Base-by-base conservation (phyloP, 23 tunicate species). In the Aplidium turbinatum region DNA sequence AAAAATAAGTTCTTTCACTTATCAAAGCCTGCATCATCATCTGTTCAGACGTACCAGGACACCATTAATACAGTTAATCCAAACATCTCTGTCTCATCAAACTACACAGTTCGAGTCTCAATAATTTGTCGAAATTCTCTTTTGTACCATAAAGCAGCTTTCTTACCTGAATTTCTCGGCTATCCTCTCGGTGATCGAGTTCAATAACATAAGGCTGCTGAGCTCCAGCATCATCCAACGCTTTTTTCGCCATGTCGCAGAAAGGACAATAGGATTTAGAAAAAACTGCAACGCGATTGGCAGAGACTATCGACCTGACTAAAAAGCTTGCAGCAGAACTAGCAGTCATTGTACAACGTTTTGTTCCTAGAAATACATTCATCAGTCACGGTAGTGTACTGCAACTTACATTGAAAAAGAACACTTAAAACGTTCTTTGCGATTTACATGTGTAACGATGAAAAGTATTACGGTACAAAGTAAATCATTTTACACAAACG, bases 261-360 rank as follows among this genome's bases (percentile, higher is more conserved):
- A 50, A 87, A 7, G 94, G 94, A 68, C 94, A 87, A 35, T 48
- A 87, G 3, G 94, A 87, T 80, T 87, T 87, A 5, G 94, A 87
- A 74, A 87, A 87, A 64, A 87, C 63, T 32, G 79, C 94, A 51
- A 87, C 82, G 20, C 71, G 74, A 36, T 87, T 80, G 1, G 72
- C 27, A 29, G 28, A 23, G 31, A 87, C 66, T 4, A 73, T 16
- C 0, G 52, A 28, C 33, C 52, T 35, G 27, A 86, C 57, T 55
- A 85, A 69, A 4, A 33, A 58, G 1, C 48, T 63, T 21, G 19
- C n/a, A 9, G 58, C 68, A 39, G 77, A 38, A 38, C 31, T 36
- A 4, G 23, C 23, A 18, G 73, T 9, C 73, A 66, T 66, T 21
- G 19, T 20, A 42, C 11, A 42, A 9, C 13, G n/a, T n/a, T n/a